phyloP scores from a whole-genome alignment of 2,113 vertebrate genomes.

The Rutilus rutilus region DNA sequence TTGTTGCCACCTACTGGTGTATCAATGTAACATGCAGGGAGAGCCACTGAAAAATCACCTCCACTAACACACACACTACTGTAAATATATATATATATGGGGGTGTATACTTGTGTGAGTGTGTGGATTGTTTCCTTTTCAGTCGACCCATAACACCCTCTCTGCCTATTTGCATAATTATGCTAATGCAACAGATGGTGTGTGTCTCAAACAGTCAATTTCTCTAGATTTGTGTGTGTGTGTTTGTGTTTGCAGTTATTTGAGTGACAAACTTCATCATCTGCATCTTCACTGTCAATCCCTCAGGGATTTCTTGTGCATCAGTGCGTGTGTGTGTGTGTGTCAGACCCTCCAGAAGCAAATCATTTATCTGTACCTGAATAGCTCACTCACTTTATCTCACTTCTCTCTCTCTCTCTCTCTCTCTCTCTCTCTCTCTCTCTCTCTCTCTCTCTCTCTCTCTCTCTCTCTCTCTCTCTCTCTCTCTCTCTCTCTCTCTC shows the following conservation, averaged over 20 bases:
- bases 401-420: no score
- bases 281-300: slow-evolving; percentile 16
- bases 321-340: neutral
- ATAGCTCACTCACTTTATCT: neutral
- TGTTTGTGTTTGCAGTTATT: slow-evolving; percentile 15
- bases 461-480: neutral
- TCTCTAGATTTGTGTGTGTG: slow-evolving; percentile 52
- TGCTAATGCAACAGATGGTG: slow-evolving; percentile 76
- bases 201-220: slow-evolving; percentile 65
- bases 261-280: slow-evolving; percentile 21
- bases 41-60: no score
- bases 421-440: no score
- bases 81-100: no score
- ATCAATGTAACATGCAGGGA: neutral
- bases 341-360: neutral
- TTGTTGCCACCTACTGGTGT: neutral
- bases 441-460: no score
- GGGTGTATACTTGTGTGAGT: slow-evolving; percentile 5
- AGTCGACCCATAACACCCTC: slow-evolving; percentile 8
- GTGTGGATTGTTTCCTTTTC: neutral
- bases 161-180: slow-evolving; percentile 73
- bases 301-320: neutral
- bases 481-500: no score
- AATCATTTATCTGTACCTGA: neutral
- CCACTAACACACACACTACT: neutral